A percentile compares a stretch with the other conserved stretches of the same genome.
phyloP scores from a whole-genome alignment of 2,888 invertebrate species.

The Nymphalis polychloros region DNA sequence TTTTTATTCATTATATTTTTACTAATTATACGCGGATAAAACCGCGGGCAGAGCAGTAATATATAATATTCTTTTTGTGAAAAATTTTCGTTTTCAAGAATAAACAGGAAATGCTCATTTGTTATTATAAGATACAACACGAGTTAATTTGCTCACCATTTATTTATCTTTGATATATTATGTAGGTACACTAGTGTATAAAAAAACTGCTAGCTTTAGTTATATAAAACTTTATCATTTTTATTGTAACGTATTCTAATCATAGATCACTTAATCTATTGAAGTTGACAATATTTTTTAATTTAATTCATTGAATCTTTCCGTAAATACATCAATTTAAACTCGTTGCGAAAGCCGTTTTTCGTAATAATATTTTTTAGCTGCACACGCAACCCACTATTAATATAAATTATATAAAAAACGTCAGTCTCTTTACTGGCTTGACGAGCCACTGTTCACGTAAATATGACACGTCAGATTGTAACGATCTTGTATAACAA shows the following conservation, averaged over 20 bases:
- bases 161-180: too few relatives aligned
- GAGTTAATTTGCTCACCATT: too few relatives aligned
- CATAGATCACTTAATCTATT: not conserved
- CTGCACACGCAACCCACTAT: not conserved
- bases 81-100: too few relatives aligned
- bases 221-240: not conserved
- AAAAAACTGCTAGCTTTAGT: too few relatives aligned
- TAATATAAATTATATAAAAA: slow-evolving; percentile 1
- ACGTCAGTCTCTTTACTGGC: not conserved
- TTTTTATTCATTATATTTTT: too few relatives aligned
- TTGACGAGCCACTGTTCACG: slow-evolving; percentile 15
- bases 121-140: too few relatives aligned
- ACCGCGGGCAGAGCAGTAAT: too few relatives aligned
- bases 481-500: slow-evolving; percentile 23
- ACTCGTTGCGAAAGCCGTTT: not conserved
- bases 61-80: too few relatives aligned
- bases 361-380: slow-evolving; percentile 1
- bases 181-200: too few relatives aligned
- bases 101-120: too few relatives aligned
- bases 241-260: not conserved
- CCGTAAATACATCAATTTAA: not conserved
- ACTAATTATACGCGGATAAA: too few relatives aligned
- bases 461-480: slow-evolving; percentile 15
- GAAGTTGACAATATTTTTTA: not conserved
- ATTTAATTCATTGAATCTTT: not conserved